A percentile compares a stretch with the other conserved stretches of the same genome.
Evolutionary conservation across 2,113 vertebrate species (phyloP).

Genomic region (Siniperca chuatsi): DNA sequence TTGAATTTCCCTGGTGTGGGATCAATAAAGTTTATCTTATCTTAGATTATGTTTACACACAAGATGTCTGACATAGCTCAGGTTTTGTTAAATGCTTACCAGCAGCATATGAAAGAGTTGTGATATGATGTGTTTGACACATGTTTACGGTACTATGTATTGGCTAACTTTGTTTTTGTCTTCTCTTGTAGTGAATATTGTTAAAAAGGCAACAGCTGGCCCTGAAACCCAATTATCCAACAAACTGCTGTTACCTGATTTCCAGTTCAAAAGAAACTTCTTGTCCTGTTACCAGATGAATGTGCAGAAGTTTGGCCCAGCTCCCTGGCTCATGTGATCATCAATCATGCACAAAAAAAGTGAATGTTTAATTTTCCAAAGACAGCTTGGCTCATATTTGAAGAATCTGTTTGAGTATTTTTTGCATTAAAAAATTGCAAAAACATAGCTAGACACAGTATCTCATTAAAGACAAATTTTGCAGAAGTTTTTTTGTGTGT

Average conservation of each 20-base stretch:
- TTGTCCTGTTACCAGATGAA: conserved; percentile 37
- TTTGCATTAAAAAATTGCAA: neutral
- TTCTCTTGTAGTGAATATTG: conserved; percentile 1
- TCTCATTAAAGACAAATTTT: neutral
- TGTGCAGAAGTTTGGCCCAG: conserved; percentile 28
- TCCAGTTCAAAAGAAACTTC: conserved; percentile 40
- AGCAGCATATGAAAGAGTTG: no score
- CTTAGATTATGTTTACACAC: neutral
- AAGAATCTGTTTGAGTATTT: neutral
- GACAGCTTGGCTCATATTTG: neutral
- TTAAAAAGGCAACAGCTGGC: conserved; percentile 51
- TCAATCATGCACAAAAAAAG: conserved; percentile 25
- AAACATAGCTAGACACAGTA: neutral
- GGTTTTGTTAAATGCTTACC: neutral
- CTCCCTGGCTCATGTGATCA: conserved; percentile 24
- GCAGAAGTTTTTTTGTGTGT: neutral
- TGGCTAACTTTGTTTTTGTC: no score
- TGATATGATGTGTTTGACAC: no score
- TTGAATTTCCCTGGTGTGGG: no score
- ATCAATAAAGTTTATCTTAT: neutral
- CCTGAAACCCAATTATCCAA: conserved; percentile 49
- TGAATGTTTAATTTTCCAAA: conserved; percentile 3
- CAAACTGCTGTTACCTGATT: conserved; percentile 41
- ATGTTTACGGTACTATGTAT: no score
- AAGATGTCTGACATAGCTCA: neutral